Percentiles rank a stretch among this genome's conserved stretches.
Conservation (phyloP, 2,888 invertebrate species). For the Anarsia innoxiella region DNA sequence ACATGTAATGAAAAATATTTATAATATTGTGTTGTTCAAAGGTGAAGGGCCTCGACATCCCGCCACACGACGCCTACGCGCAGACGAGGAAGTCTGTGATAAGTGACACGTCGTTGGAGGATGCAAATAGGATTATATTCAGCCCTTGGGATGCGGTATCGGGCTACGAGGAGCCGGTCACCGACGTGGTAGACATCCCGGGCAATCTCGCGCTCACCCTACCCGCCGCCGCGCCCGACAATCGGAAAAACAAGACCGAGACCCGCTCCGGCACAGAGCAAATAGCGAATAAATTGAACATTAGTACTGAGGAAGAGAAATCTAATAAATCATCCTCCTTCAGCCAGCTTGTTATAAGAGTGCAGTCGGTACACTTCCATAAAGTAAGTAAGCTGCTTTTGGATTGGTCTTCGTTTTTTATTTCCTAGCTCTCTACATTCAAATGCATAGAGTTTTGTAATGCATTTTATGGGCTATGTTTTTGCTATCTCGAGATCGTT, state of each 20-base stretch:
- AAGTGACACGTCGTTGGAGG: conserved; percentile 64
- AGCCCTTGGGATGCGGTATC: conserved; percentile 70
- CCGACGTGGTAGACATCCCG: conserved; percentile 66
- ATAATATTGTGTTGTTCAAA: conserved; percentile 27
- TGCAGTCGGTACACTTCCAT: conserved; percentile 65
- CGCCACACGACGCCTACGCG: conserved; percentile 45
- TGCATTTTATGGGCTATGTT: no score
- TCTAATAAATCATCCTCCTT: conserved; percentile 68
- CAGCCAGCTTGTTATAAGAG: conserved; percentile 68
- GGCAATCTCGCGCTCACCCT: conserved; percentile 36
- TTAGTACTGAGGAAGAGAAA: conserved; percentile 63
- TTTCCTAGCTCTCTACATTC: no score
- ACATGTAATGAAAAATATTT: conserved; percentile 7
- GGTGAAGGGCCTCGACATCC: conserved; percentile 67
- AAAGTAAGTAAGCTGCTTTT: conserved; percentile 43
- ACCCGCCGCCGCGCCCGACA: conserved; percentile 29
- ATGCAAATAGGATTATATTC: conserved; percentile 73
- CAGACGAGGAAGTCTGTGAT: conserved; percentile 49
- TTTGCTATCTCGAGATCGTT: no score
- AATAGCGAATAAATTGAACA: conserved; percentile 64
- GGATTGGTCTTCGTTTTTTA: conserved; percentile 12
- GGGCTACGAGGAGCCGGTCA: conserved; percentile 59
- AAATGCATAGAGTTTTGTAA: no score
- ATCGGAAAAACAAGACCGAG: conserved; percentile 51
- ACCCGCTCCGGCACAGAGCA: conserved; percentile 39